These are phyloP conservation scores for Chloroceryle amazona DNA, from an alignment of 2,797 vertebrate species.

Conservation along the genomic window DNA sequence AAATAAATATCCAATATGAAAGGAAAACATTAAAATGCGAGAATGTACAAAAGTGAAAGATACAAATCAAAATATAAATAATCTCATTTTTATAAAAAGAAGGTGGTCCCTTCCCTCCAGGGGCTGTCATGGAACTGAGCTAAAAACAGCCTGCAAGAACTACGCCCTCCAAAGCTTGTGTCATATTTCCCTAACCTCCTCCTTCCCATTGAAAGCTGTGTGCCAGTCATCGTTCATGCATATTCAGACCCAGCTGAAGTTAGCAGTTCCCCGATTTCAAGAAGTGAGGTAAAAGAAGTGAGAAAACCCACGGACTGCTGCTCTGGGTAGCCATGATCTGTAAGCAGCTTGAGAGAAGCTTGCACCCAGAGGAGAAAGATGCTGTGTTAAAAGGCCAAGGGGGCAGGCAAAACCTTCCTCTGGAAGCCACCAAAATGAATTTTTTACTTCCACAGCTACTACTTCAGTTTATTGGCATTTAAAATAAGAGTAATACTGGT, in stretches of 20 bases:
- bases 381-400: neutral
- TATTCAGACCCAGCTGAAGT: conserved; percentile 29
- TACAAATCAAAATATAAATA: neutral
- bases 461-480: neutral
- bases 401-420: neutral
- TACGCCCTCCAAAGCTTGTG: neutral
- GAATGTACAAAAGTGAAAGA: neutral
- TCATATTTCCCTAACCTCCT: neutral
- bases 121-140: neutral
- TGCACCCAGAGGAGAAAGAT: neutral
- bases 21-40: neutral
- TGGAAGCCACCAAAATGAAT: neutral
- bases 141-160: neutral
- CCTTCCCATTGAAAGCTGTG: conserved; percentile 4
- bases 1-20: neutral
- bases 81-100: neutral
- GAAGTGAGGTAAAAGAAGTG: neutral
- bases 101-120: neutral
- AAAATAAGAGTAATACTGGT: neutral
- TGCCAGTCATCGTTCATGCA: conserved; percentile 38
- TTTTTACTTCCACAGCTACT: neutral
- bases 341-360: neutral
- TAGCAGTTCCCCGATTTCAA: neutral
- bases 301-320: conserved; percentile 12
- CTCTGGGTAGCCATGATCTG: neutral